phyloP scores from a whole-genome alignment of 2,797 vertebrate genomes.

The Australoheros facetus region DNA sequence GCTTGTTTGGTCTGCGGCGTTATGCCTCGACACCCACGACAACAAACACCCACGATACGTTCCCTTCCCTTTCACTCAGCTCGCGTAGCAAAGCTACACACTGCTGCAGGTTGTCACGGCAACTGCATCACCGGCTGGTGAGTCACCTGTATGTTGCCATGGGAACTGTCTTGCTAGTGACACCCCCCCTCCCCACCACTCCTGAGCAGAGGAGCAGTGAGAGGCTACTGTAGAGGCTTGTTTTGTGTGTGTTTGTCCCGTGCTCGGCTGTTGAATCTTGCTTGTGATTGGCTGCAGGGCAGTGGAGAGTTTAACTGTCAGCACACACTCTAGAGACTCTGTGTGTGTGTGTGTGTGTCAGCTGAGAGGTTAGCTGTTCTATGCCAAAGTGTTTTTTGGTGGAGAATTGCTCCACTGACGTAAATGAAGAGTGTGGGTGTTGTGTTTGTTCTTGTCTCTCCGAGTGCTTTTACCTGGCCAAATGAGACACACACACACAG shows the following conservation, averaged over 20 bases:
- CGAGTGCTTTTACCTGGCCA: slow-evolving; percentile 55
- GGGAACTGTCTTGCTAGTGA: slow-evolving; percentile 72
- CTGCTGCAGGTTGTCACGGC: slow-evolving; percentile 75
- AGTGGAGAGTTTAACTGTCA: slow-evolving; percentile 25
- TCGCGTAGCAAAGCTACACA: slow-evolving; percentile 68
- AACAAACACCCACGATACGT: slow-evolving; percentile 55
- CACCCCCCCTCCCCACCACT: slow-evolving; percentile 4
- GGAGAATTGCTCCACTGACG: slow-evolving; percentile 61
- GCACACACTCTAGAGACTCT: not conserved
- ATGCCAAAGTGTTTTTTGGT: slow-evolving; percentile 56
- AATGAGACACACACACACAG: slow-evolving; percentile 17
- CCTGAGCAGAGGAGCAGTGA: slow-evolving; percentile 12
- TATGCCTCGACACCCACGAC: slow-evolving; percentile 46
- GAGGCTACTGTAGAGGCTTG: slow-evolving; percentile 33
- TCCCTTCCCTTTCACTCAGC: slow-evolving; percentile 32
- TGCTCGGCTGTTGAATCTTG: slow-evolving; percentile 6
- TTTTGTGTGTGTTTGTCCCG: slow-evolving; percentile 22
- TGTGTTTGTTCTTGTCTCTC: slow-evolving; percentile 54
- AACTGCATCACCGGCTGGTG: slow-evolving; percentile 76
- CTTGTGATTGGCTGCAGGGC: slow-evolving; percentile 35
- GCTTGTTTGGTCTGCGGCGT: slow-evolving; percentile 39
- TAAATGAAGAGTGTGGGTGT: slow-evolving; percentile 63
- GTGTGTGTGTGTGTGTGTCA: not conserved
- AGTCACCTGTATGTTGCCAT: slow-evolving; percentile 82
- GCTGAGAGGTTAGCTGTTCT: slow-evolving; percentile 39